phyloP scores from a whole-genome alignment of 2,888 invertebrate species.

The Lumbricus terrestris region DNA sequence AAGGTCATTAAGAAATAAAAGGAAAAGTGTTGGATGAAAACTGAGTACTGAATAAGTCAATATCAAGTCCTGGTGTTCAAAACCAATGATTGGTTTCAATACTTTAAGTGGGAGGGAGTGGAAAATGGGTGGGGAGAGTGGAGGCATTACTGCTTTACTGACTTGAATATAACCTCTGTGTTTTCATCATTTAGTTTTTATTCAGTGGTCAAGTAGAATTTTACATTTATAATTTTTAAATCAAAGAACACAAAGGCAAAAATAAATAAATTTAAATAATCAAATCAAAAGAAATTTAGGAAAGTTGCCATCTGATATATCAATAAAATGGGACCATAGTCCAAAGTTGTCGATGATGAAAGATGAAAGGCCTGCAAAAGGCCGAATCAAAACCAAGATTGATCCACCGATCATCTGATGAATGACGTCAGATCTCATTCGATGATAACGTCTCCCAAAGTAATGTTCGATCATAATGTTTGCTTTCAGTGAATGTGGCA shows the following conservation, averaged over 20 bases:
- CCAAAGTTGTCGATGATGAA: not conserved
- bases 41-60: not conserved
- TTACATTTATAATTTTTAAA: too few species aligned
- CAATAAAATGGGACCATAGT: not conserved
- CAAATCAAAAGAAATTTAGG: not conserved
- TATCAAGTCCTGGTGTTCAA: not conserved
- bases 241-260: too few species aligned
- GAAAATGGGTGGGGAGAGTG: not conserved
- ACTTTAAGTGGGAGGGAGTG: not conserved
- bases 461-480: not conserved
- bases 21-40: not conserved
- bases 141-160: not conserved
- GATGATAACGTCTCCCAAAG: not conserved
- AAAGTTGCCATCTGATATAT: not conserved
- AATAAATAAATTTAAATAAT: too few species aligned
- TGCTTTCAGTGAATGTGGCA: not conserved
- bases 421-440: not conserved
- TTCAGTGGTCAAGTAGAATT: not conserved
- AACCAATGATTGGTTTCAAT: not conserved
- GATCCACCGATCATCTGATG: not conserved
- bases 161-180: not conserved
- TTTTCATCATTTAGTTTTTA: not conserved
- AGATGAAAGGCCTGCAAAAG: not conserved
- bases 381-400: not conserved
- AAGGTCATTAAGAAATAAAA: not conserved